Percentiles rank a stretch among this genome's conserved stretches.
Evolutionary conservation across 2,888 invertebrate genomes (phyloP).

Genomic region (Microchrysa polita): DNA sequence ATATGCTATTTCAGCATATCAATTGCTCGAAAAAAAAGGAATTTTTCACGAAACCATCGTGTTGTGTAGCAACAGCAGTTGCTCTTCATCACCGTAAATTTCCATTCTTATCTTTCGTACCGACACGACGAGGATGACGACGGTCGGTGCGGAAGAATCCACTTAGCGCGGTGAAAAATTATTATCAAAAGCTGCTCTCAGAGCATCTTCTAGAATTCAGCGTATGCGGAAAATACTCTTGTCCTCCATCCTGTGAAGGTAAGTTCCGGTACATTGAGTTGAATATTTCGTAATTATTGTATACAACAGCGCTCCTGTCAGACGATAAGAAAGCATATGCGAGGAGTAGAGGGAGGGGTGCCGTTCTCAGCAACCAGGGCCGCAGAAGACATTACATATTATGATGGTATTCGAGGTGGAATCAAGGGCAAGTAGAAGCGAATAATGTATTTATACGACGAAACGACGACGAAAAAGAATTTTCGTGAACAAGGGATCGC

Average conservation of each 20-base stretch:
- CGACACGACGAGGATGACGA: too few relatives aligned
- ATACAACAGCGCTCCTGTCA: neutral
- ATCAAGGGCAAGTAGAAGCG: neutral
- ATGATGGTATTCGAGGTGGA: neutral
- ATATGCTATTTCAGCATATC: neutral
- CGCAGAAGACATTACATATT: neutral
- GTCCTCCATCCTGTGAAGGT: neutral
- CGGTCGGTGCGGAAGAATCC: constrained; percentile 26
- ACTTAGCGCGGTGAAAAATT: neutral
- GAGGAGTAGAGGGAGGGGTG: neutral
- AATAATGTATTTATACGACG: neutral
- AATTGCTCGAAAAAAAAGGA: neutral
- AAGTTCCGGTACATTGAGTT: constrained; percentile 25
- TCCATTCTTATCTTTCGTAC: neutral
- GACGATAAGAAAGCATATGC: neutral
- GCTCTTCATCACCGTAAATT: neutral
- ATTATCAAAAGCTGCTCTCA: neutral
- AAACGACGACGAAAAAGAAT: too few relatives aligned
- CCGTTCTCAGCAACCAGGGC: too few relatives aligned
- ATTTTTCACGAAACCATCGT: too few relatives aligned
- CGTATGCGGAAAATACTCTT: neutral
- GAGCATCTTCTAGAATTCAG: constrained; percentile 8
- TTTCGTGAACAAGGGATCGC: neutral
- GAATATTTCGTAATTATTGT: constrained; percentile 29
- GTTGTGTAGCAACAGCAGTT: neutral